A percentile compares a stretch with the other conserved stretches of the same genome.
phyloP scores from a whole-genome alignment of 1,140 invertebrate species.

The Stegodyphus mimosarum region DNA sequence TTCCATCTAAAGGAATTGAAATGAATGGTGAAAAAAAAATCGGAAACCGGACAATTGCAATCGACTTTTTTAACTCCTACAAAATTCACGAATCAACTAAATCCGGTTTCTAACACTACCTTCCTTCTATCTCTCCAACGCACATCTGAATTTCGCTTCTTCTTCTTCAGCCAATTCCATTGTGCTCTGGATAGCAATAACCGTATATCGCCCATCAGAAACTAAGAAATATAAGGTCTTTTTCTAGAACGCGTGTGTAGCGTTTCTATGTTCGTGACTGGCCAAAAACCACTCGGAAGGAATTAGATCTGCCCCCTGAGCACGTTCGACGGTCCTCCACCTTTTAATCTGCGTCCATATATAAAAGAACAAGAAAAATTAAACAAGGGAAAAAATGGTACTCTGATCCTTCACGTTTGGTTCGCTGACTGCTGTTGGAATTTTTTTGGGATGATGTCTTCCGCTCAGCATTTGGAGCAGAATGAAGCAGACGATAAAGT shows the following conservation, averaged over 20 bases:
- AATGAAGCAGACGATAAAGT: slow-evolving; percentile 12
- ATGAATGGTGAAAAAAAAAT: no score
- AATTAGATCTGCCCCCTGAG: slow-evolving; percentile 1
- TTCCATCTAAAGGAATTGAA: no score
- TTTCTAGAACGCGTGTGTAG: background rate
- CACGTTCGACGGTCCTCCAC: slow-evolving; percentile 12
- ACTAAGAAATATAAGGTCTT: background rate
- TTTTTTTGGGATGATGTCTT: background rate
- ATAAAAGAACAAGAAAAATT: no score
- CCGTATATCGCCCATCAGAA: background rate
- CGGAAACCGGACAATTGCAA: no score
- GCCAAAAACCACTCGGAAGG: background rate
- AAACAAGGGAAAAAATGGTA: background rate
- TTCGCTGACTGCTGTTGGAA: background rate
- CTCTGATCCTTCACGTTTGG: background rate
- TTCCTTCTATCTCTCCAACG: no score
- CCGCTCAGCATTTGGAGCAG: background rate
- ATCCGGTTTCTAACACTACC: no score
- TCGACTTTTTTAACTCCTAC: no score
- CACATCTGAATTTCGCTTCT: background rate
- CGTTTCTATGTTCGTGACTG: slow-evolving; percentile 20
- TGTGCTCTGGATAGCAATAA: background rate
- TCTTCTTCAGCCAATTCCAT: background rate
- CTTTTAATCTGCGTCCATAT: slow-evolving; percentile 1
- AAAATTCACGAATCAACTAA: no score